phyloP scores from a whole-genome alignment of 2,888 invertebrate genomes.

The Desoria tigrina region DNA sequence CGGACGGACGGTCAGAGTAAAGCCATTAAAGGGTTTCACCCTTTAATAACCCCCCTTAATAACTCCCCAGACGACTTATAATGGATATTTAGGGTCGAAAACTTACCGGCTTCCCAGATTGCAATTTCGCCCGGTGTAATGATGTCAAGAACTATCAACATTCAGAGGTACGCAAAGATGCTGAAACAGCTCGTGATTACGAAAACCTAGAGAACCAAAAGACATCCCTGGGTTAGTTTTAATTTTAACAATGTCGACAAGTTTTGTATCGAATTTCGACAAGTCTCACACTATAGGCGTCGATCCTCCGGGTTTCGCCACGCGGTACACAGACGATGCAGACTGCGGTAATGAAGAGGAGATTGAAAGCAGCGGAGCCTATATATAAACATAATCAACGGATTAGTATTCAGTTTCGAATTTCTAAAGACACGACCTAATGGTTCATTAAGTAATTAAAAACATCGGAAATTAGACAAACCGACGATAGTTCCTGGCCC shows the following conservation, averaged over 20 bases:
- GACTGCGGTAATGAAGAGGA: conserved; percentile 61
- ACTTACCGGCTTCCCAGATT: conserved; percentile 62
- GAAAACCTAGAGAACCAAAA: conserved; percentile 58
- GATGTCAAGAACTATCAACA: conserved; percentile 59
- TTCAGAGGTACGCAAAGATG: conserved; percentile 65
- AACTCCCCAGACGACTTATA: no score
- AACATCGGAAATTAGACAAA: no score
- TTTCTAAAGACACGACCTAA: no score
- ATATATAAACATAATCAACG: no score
- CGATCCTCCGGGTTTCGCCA: conserved; percentile 57
- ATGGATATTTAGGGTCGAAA: no score
- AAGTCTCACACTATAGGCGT: conserved; percentile 57
- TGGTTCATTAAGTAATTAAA: no score
- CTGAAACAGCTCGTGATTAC: conserved; percentile 58
- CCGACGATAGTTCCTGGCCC: conserved; percentile 64
- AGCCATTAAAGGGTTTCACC: no score
- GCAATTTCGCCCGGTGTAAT: conserved; percentile 59
- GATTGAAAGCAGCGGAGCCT: conserved; percentile 64
- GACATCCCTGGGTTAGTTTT: background rate
- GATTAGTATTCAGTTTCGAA: no score
- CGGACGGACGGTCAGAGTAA: no score
- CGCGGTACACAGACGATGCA: conserved; percentile 59
- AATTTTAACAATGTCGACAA: no score
- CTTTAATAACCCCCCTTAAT: no score
- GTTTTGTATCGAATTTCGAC: background rate